Evolutionary conservation across 2,888 invertebrate species (phyloP), one percentile per base, ranked within the genome.

Genomic region (Hydrotaea diabolus): DNA sequence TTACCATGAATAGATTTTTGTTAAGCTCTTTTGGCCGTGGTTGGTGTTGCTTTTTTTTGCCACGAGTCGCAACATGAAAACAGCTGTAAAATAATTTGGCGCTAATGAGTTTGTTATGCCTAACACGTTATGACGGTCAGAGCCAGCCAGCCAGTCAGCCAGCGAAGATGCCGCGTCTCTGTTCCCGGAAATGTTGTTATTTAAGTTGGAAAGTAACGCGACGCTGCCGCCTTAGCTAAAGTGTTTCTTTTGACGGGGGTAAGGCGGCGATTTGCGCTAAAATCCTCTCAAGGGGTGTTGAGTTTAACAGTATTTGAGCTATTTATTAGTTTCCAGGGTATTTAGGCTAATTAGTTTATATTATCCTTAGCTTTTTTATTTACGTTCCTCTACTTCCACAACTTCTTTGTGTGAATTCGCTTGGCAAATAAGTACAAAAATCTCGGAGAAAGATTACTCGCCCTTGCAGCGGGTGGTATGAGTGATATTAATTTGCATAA

Each of bases 101-200:
- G 76, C 76, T 79, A 83, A 83, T 83, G 75, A 79, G 79, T 73
- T 79, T 77, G 66, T 77, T 80, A 59, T 80, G 79, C 72, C 79
- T 53, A 72, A 73, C 64, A 79, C 57, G 66, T 83, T 80, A 79
- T 80, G 66, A 80, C 31, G 69, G 64, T 19, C 49, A 73, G 49
- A 59, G 62, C 69, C 9, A 71, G 39, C 39, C 13, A 46, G 13
- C 57, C 46, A 36, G 4, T 13, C 39, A 8, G 36, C 0, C n/a
- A 55, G 19, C 23, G 31, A 23, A 23, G 17, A 43, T n/a, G 31
- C 23, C 36, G 26, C 11, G 21, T 19, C 36, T 19, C 39, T 19
- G 64, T 55, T 57, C 49, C 31, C 1, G 66, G 55, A 73, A 73
- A 73, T 73, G 73, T 76, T 76, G 49, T 64, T 69, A 69, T 69